phyloP scores from a whole-genome alignment of 2,113 vertebrate genomes.

The Cheilinus undulatus region DNA sequence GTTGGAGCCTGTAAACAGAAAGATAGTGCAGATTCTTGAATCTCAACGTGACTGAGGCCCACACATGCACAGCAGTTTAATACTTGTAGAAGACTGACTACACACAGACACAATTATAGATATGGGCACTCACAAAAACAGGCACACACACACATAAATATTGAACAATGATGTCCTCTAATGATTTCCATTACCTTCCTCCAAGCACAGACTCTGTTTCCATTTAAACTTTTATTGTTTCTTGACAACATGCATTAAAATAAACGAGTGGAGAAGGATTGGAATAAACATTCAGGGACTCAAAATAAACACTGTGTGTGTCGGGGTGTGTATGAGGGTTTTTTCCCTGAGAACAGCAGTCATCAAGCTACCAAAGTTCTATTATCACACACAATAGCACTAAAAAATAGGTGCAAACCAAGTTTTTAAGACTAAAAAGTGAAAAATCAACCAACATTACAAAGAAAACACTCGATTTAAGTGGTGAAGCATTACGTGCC shows the following conservation, averaged over 20 bases:
- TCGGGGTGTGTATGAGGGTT: not conserved
- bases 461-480: not conserved
- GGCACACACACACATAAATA: slow-evolving; percentile 38
- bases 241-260: slow-evolving; percentile 65
- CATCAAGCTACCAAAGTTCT: slow-evolving; percentile 9
- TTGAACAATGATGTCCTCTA: slow-evolving; percentile 58
- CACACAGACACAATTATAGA: not conserved
- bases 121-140: not conserved
- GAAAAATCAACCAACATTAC: no score
- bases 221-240: slow-evolving; percentile 68
- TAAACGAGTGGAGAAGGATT: slow-evolving; percentile 24
- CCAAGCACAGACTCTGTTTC: slow-evolving; percentile 47
- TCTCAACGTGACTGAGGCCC: slow-evolving; percentile 24
- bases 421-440: no score
- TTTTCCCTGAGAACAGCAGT: not conserved
- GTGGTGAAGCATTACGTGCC: not conserved
- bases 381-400: slow-evolving; percentile 10
- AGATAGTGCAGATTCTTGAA: slow-evolving; percentile 33
- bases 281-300: slow-evolving; percentile 57
- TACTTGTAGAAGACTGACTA: slow-evolving; percentile 19
- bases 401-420: no score
- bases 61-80: slow-evolving; percentile 38
- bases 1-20: slow-evolving; percentile 45
- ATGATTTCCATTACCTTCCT: slow-evolving; percentile 72
- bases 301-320: slow-evolving; percentile 16